A percentile compares a stretch with the other conserved stretches of the same genome.
Conservation (phyloP, 2,113 vertebrate species). For the Perca fluviatilis region DNA sequence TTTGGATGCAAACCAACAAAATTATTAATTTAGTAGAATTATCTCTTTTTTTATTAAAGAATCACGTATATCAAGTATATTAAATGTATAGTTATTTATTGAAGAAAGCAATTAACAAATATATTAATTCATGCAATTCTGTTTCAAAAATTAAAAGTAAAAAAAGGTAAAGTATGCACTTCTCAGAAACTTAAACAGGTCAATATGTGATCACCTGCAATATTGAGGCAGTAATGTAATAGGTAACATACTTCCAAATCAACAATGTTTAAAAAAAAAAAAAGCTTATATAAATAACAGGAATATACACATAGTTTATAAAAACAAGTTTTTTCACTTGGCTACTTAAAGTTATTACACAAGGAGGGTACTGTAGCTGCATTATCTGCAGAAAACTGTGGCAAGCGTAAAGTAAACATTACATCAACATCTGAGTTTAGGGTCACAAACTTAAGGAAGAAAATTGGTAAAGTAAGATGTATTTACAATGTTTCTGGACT, state of each 20-base stretch:
- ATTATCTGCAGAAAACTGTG: conserved; percentile 9
- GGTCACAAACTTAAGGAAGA: conserved; percentile 14
- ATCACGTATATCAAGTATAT: neutral
- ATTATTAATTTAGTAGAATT: neutral
- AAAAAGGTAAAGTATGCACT: conserved; percentile 25
- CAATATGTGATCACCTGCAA: conserved; percentile 24
- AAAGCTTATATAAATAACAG: conserved; percentile 73
- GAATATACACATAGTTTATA: conserved; percentile 59
- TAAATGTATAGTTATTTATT: conserved; percentile 56
- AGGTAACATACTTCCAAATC: conserved; percentile 35
- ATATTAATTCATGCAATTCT: conserved; percentile 27
- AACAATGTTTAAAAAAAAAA: conserved; percentile 36
- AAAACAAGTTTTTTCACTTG: conserved; percentile 27
- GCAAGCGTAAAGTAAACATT: neutral
- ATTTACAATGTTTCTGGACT: conserved; percentile 55
- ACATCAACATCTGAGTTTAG: neutral
- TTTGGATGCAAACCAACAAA: conserved; percentile 1
- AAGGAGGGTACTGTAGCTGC: neutral
- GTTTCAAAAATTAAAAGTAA: conserved; percentile 11
- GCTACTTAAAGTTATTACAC: neutral
- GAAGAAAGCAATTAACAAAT: conserved; percentile 37
- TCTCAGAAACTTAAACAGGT: conserved; percentile 23
- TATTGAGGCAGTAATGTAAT: conserved; percentile 32
- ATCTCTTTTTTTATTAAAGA: neutral
- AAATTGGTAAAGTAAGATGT: conserved; percentile 38